Evolutionary conservation across 2,888 invertebrate genomes (phyloP), one percentile per base, ranked within the genome.

Genomic region (Acronicta psi): DNA sequence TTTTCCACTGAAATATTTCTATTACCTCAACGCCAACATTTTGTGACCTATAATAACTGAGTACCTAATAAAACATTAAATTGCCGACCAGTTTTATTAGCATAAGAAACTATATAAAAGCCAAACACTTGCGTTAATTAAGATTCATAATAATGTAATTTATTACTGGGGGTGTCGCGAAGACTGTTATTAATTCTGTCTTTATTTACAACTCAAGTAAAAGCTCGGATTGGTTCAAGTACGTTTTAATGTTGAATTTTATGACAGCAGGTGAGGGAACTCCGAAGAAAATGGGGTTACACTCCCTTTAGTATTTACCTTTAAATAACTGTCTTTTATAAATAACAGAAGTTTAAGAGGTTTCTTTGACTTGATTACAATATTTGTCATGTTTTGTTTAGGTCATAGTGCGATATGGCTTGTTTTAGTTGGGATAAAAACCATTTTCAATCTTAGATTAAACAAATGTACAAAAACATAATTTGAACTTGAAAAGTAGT

Each of bases 41-140:
- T 47, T 64, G 65, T 69, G 53, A 54, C 51, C 69, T 67, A 40
- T 69, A 53, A 67, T 59, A 67, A 69, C 59, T 14, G 9, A 37
- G 49, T 45, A 52, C 47, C 51, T 61, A 61, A 65, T 74, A 57
- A 71, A 74, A 62, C 44, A 61, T 50, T 69, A 47, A 68, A 74
- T 67, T 54, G 44, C 59, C 59, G 41, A 44, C 56, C 62, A 51
- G 56, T 69, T 77, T 76, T 73, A 79, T 79, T 73, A 57, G 49
- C 64, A 59, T 60, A 75, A 63, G 69, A 67, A 77, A 75, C 68
- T 77, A 75, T 77, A 73, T 69, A 68, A 68, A 75, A 63, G 59
- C 57, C 64, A 60, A 69, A 68, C 60, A 67, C 59, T 69, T 59
- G 55, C 45, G 58, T 74, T 79, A 77, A 79, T 77, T 77, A 69